These are phyloP conservation scores for Pandion haliaetus DNA, from an alignment of 2,113 vertebrate species.

Conservation along the genomic window DNA sequence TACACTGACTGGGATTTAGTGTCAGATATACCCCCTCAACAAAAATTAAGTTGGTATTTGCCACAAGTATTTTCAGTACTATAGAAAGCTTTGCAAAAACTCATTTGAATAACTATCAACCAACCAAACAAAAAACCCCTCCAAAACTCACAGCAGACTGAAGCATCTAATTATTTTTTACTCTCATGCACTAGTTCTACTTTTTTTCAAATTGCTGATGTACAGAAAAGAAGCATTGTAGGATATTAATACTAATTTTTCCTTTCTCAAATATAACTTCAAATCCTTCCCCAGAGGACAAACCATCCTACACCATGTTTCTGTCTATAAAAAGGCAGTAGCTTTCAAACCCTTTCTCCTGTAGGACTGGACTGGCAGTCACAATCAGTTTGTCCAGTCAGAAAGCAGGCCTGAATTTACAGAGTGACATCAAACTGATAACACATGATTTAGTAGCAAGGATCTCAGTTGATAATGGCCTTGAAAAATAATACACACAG, in stretches of 20 bases:
- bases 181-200: background rate
- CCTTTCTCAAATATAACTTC: background rate
- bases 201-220: background rate
- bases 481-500: background rate
- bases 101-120: background rate
- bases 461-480: background rate
- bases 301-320: background rate
- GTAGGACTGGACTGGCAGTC: background rate
- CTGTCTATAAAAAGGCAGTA: background rate
- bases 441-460: background rate
- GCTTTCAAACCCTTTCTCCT: background rate
- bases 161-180: background rate
- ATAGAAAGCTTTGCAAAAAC: background rate
- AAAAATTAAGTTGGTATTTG: background rate
- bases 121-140: background rate
- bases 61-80: background rate
- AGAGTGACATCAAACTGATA: background rate
- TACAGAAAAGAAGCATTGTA: background rate
- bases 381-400: background rate
- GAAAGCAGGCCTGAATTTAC: background rate
- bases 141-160: background rate
- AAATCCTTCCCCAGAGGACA: background rate
- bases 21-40: background rate
- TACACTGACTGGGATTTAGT: background rate
- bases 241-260: background rate